Conservation (phyloP, 2,888 invertebrate species). For the Caenorhabditis drosophilae region DNA sequence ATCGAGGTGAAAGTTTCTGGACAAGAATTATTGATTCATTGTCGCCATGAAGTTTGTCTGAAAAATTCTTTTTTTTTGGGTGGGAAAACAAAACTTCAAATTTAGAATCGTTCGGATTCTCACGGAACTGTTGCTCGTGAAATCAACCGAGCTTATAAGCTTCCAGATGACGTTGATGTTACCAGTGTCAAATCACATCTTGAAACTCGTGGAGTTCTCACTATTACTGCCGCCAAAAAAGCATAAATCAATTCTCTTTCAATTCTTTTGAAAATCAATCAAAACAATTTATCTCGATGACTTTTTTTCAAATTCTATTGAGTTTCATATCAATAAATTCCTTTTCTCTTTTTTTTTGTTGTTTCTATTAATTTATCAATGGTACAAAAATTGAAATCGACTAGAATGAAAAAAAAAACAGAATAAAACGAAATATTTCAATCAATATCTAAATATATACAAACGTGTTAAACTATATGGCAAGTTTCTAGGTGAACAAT, state of each 20-base stretch:
- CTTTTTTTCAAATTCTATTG: neutral
- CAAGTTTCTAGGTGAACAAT: slow-evolving; percentile 34
- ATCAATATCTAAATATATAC: too few species aligned
- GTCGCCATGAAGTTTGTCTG: slow-evolving; percentile 62
- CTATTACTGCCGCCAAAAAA: slow-evolving; percentile 64
- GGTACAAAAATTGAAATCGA: too few species aligned
- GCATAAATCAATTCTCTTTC: slow-evolving; percentile 13
- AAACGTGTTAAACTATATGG: too few species aligned
- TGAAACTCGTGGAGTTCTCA: slow-evolving; percentile 62
- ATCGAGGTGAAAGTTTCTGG: slow-evolving; percentile 66
- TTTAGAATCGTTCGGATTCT: slow-evolving; percentile 50
- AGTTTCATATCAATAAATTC: slow-evolving; percentile 2
- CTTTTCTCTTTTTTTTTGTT: slow-evolving; percentile 14
- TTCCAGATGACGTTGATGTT: slow-evolving; percentile 64
- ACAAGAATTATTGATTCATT: slow-evolving; percentile 64
- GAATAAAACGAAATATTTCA: too few species aligned
- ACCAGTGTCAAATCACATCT: slow-evolving; percentile 63
- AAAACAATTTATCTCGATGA: too few species aligned
- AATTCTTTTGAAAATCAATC: neutral
- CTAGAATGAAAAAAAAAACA: too few species aligned
- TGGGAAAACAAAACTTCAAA: slow-evolving; percentile 1
- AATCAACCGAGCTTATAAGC: slow-evolving; percentile 62
- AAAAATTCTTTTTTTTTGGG: neutral
- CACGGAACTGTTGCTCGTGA: slow-evolving; percentile 64
- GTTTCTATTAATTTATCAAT: too few species aligned